These are phyloP conservation scores for Thyatira batis DNA, from an alignment of 2,888 invertebrate genomes.

Conservation along the genomic window DNA sequence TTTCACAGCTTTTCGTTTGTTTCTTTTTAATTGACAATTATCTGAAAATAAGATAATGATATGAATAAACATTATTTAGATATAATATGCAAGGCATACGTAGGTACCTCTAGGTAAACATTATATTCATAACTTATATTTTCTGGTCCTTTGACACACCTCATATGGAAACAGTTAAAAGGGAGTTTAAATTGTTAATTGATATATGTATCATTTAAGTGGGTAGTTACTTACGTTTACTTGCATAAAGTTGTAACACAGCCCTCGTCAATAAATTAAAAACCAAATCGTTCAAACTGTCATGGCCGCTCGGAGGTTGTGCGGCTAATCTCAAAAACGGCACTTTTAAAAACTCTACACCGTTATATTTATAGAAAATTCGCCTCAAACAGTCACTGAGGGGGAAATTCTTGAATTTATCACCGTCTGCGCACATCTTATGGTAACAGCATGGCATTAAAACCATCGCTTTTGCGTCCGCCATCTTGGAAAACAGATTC, in stretches of 20 bases:
- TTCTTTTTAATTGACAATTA: conserved; percentile 64
- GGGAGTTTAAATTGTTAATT: not conserved
- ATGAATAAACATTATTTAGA: too few species aligned
- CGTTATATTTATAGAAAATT: conserved; percentile 54
- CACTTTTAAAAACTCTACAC: conserved; percentile 74
- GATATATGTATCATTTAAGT: not conserved
- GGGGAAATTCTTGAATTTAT: conserved; percentile 85
- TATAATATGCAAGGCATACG: not conserved
- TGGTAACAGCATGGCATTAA: conserved; percentile 93
- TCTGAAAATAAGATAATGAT: conserved; percentile 75
- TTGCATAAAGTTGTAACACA: conserved; percentile 83
- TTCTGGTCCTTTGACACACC: not conserved
- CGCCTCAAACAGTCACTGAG: conserved; percentile 77
- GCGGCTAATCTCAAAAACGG: conserved; percentile 89
- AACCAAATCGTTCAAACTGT: conserved; percentile 70
- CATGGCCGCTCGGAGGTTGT: conserved; percentile 83
- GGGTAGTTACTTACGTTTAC: conserved; percentile 72
- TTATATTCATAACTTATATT: too few species aligned
- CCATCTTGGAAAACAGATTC: conserved; percentile 83
- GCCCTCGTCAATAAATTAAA: conserved; percentile 84
- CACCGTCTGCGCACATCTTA: conserved; percentile 70
- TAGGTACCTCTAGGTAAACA: too few species aligned
- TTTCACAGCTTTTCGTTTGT: conserved; percentile 68
- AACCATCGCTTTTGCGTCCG: conserved; percentile 79
- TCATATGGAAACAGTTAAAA: too few species aligned